A percentile compares a stretch with the other conserved stretches of the same genome.
These are phyloP conservation scores for Saccostrea echinata DNA, from an alignment of 1,140 invertebrate genomes.

Conservation along the genomic window DNA sequence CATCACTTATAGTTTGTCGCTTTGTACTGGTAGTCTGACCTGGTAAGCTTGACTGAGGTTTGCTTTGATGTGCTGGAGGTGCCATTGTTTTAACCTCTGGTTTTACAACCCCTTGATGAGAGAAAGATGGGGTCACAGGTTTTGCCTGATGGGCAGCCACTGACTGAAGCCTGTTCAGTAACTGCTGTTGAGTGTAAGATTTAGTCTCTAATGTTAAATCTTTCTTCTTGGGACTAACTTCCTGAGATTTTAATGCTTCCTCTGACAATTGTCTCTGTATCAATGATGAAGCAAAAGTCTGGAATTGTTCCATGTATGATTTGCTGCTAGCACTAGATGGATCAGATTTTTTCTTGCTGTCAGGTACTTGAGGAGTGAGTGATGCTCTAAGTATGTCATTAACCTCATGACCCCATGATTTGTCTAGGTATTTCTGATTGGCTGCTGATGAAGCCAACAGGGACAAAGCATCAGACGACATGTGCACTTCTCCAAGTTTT, in stretches of 20 bases:
- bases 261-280: conserved; percentile 44
- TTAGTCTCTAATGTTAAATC: conserved; percentile 40
- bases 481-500: neutral
- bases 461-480: conserved; percentile 33
- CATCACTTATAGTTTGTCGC: conserved; percentile 23
- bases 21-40: neutral
- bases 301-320: conserved; percentile 51
- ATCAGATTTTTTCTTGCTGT: conserved; percentile 5
- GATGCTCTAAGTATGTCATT: conserved; percentile 56
- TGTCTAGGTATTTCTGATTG: conserved; percentile 50
- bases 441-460: conserved; percentile 55
- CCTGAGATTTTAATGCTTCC: conserved; percentile 40
- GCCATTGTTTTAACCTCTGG: conserved; percentile 30
- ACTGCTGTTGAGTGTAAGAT: conserved; percentile 49
- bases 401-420: conserved; percentile 58
- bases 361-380: conserved; percentile 22
- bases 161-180: conserved; percentile 49
- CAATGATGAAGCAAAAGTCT: conserved; percentile 54
- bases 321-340: neutral
- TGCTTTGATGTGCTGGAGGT: conserved; percentile 43
- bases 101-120: neutral
- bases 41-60: neutral
- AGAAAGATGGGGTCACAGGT: neutral
- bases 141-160: conserved; percentile 46
- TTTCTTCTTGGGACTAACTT: neutral